These are phyloP conservation scores for Lutraria lutraria DNA, from an alignment of 2,888 invertebrate species.

Conservation along the genomic window DNA sequence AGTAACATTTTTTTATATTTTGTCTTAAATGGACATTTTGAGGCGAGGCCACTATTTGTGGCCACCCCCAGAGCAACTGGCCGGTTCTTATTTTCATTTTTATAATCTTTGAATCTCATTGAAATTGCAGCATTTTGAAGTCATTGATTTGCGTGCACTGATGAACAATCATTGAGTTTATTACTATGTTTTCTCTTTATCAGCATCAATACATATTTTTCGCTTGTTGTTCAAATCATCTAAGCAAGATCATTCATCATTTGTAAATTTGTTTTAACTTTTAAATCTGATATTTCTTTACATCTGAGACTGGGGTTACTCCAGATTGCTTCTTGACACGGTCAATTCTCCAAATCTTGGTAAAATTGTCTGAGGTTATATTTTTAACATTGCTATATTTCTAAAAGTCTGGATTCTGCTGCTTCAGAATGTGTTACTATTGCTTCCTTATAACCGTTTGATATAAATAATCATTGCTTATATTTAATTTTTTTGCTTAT, in stretches of 20 bases:
- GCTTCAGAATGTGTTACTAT: background rate
- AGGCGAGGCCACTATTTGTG: background rate
- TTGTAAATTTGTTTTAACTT: too few species aligned
- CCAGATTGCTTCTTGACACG: too few species aligned
- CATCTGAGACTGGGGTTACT: too few species aligned
- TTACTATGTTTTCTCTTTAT: background rate
- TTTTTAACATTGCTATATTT: background rate
- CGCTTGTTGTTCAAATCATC: background rate
- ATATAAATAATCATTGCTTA: slow-evolving; percentile 17
- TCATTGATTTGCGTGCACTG: background rate
- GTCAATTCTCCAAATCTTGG: too few species aligned
- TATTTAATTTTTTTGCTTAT: slow-evolving; percentile 4
- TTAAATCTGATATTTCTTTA: too few species aligned
- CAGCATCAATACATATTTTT: background rate
- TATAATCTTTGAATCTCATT: slow-evolving; percentile 10
- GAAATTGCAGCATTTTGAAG: slow-evolving; percentile 10
- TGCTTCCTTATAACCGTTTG: background rate
- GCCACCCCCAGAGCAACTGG: slow-evolving; percentile 7
- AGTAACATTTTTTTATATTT: slow-evolving; percentile 1
- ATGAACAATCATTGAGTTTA: background rate
- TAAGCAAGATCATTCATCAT: background rate
- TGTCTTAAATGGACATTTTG: background rate
- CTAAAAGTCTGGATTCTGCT: background rate
- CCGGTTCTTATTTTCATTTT: background rate
- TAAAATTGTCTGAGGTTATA: background rate